Base-by-base conservation (phyloP, 2,888 invertebrate genomes). In the Meghimatium bilineatum region DNA sequence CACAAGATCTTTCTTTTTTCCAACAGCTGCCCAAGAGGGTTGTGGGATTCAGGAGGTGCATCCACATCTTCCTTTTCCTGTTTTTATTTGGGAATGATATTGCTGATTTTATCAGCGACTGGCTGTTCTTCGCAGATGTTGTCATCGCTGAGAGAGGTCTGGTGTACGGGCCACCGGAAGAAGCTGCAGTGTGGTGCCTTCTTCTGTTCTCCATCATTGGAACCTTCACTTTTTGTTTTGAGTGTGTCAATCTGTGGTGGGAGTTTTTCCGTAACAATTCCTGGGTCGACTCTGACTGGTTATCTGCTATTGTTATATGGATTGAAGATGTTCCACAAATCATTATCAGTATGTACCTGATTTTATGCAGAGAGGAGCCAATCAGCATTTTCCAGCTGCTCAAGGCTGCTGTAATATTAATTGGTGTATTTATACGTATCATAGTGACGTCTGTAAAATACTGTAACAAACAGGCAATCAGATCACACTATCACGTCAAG, bases 331-430 rank as follows among this genome's bases (percentile, higher is more conserved):
- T 90, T 32, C 88, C 89, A 5, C 87, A 87, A 77, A 71, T 90
- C 17, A 84, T 83, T 10, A 85, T 90, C 60, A 90, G 88, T 80
- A 82, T 89, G 56, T 84, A 88, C 60, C 86, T 91, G 56, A 88
- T 88, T 20, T n/a, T 86, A 34, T 91, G 91, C 74, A 88, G 89
- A 26, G 89, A 89, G 80, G 90, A 90, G 44, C 89, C 90, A 17
- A 87, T 89, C 84, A 91, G 90, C 67, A 85, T 88, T 66, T 91
- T 89, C 83, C 90, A 90, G 85, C 80, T 91, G 34, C 82, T 83
- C 20, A 91, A 90, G 82, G 90, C 90, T 1, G 67, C 85, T 36
- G 81, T 91, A 14, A 84, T 91, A n/a, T 87, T 92, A 23, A 56
- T 88, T 0, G 89, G 91, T 6, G 85, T 88, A 36, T 81, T 88